Base-by-base conservation (phyloP, 2,888 invertebrate species). In the Scaptomyza caliginosa region DNA sequence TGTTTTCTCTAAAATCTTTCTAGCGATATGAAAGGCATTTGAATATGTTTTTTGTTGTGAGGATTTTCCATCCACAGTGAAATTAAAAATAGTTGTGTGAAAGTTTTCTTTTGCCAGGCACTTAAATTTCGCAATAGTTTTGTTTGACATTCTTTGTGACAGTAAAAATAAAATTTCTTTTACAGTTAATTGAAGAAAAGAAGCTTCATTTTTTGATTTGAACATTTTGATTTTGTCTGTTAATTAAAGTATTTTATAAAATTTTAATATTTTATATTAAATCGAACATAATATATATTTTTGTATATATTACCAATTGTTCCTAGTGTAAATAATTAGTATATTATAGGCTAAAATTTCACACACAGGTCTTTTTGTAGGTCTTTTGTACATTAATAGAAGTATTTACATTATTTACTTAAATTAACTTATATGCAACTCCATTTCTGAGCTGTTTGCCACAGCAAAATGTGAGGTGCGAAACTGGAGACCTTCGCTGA, bases 371-470 rank as follows among this genome's bases (percentile, higher is more conserved):
- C 62, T 34, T 42, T 50, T 63, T 23, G 56, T 63, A 71, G 71
- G 40, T 69, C 48, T 63, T 57, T 56, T 38, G 70, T 70, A 24
- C 50, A 24, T 42, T 16, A 21, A 43, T 36, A 45, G n/a, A n/a
- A n/a, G 40, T 76, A 77, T 67, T 28, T 60, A 68, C 59, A 74
- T 7, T n/a, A 7, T 10, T 19, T 39, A 11, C 24, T 11, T 8
- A 43, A 52, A 85, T 75, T 86, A 85, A 70, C 88, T 85, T 28
- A 86, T 74, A 16, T 73, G 67, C 8, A 64, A 51, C 48, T 74
- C 77, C 42, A 75, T n/a, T 17, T 79, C 82, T 1, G 65, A 63
- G 21, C 65, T 66, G 11, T 48, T 66, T 17, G 59, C 17, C 19
- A 48, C 50, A 2, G 62, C 75, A 32, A 79, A 80, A 28, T 80